Evolutionary conservation across 2,888 invertebrate genomes (phyloP).

Genomic region (Mechanitis messenoides): DNA sequence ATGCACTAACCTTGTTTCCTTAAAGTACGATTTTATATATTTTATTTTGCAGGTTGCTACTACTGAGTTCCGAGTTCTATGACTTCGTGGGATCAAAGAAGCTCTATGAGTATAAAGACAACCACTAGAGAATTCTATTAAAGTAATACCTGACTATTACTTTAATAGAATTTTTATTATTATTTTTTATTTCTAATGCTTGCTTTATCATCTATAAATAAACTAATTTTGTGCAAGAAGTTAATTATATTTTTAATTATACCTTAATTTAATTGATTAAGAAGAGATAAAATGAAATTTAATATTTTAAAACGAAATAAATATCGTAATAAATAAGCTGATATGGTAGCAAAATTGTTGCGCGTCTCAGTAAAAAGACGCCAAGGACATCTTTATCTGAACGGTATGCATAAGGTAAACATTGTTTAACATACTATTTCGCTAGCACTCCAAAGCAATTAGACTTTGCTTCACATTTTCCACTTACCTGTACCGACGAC

Average conservation of each 20-base stretch:
- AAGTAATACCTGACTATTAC: too few relatives aligned
- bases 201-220: neutral
- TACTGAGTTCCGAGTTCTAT: too few relatives aligned
- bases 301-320: conserved; percentile 34
- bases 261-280: neutral
- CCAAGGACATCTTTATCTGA: conserved; percentile 74
- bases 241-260: neutral
- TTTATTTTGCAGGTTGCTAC: too few relatives aligned
- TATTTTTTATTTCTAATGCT: neutral
- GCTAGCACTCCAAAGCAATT: conserved; percentile 43
- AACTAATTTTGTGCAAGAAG: neutral
- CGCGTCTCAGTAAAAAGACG: conserved; percentile 58
- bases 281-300: conserved; percentile 7
- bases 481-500: conserved; percentile 16
- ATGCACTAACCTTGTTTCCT: too few relatives aligned
- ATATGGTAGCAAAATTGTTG: conserved; percentile 40
- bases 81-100: too few relatives aligned
- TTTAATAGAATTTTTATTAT: too few relatives aligned
- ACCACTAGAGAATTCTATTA: too few relatives aligned
- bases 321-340: conserved; percentile 50
- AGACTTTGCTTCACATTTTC: conserved; percentile 30
- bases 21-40: too few relatives aligned
- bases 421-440: conserved; percentile 60
- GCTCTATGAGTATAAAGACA: too few relatives aligned
- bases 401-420: conserved; percentile 71